Evolutionary conservation across 2,888 invertebrate genomes (phyloP).

Genomic region (Ryuthela nishihirai): DNA sequence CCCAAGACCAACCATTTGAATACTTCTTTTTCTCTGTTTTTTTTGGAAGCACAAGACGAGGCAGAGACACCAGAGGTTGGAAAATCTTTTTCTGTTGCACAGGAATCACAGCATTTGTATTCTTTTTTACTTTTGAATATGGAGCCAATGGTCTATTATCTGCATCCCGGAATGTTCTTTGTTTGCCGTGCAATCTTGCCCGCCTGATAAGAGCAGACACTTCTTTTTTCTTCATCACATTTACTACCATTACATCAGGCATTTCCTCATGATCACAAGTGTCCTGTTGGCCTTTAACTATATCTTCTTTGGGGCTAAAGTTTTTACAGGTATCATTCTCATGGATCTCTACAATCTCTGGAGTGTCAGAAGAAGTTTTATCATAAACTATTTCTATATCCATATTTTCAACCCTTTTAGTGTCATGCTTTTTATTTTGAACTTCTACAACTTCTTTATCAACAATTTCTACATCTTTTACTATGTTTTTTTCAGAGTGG

Average conservation of each 20-base stretch:
- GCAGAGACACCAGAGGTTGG: constrained; percentile 14
- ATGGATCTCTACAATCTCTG: too few species aligned
- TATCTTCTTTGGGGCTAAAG: too few species aligned
- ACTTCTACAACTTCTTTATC: too few species aligned
- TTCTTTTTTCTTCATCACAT: constrained; percentile 24
- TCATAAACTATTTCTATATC: too few species aligned
- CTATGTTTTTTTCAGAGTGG: too few species aligned
- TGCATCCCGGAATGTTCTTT: constrained; percentile 30
- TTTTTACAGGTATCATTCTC: too few species aligned
- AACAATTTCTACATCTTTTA: too few species aligned
- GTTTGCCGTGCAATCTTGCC: constrained; percentile 28
- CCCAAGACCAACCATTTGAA: constrained; percentile 93
- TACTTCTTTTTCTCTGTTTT: constrained; percentile 53
- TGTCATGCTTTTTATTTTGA: too few species aligned
- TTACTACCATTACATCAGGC: constrained; percentile 13
- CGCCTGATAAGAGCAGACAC: constrained; percentile 28
- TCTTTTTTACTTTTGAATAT: constrained; percentile 16
- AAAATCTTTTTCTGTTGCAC: background rate
- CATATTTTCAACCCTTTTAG: too few species aligned
- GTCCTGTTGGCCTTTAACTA: too few species aligned
- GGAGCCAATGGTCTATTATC: constrained; percentile 27
- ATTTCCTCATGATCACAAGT: too few species aligned
- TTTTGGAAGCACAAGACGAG: constrained; percentile 25
- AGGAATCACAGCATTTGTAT: background rate
- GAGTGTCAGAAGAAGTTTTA: too few species aligned